Percentiles rank a stretch among this genome's conserved stretches.
phyloP scores from a whole-genome alignment of 2,888 invertebrate species.

The Agrenia bidenticulata region DNA sequence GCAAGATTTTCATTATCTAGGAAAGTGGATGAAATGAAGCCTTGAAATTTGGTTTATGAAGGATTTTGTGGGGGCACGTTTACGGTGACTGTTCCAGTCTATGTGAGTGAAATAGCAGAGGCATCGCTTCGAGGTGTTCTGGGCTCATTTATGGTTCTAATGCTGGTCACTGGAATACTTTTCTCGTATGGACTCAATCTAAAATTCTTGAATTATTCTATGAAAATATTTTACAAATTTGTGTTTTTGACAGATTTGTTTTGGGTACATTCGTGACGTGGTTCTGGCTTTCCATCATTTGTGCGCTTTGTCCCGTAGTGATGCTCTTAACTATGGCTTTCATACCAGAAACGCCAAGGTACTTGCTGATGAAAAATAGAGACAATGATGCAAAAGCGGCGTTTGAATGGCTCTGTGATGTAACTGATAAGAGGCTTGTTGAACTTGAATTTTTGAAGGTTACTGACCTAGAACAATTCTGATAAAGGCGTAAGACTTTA shows the following conservation, averaged over 20 bases:
- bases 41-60: conserved; percentile 29
- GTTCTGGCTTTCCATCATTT: conserved; percentile 66
- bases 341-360: conserved; percentile 74
- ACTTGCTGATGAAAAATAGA: conserved; percentile 64
- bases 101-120: conserved; percentile 81
- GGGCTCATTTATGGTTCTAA: conserved; percentile 83
- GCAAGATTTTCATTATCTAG: no score
- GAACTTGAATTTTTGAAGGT: conserved; percentile 67
- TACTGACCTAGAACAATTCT: conserved; percentile 26
- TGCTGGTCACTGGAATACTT: conserved; percentile 59
- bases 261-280: conserved; percentile 68
- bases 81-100: conserved; percentile 79
- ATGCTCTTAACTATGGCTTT: conserved; percentile 56
- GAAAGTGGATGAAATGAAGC: no score
- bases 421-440: conserved; percentile 63
- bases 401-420: conserved; percentile 73
- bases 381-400: conserved; percentile 67
- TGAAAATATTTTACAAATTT: no score
- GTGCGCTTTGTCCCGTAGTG: conserved; percentile 67
- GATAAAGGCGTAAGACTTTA: not conserved
- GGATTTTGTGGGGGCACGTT: conserved; percentile 77
- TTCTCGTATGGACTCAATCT: conserved; percentile 45
- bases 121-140: conserved; percentile 77
- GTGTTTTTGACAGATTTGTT: conserved; percentile 68
- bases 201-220: no score